phyloP scores from a whole-genome alignment of 2,888 invertebrate genomes.

The Gryllus longicercus region DNA sequence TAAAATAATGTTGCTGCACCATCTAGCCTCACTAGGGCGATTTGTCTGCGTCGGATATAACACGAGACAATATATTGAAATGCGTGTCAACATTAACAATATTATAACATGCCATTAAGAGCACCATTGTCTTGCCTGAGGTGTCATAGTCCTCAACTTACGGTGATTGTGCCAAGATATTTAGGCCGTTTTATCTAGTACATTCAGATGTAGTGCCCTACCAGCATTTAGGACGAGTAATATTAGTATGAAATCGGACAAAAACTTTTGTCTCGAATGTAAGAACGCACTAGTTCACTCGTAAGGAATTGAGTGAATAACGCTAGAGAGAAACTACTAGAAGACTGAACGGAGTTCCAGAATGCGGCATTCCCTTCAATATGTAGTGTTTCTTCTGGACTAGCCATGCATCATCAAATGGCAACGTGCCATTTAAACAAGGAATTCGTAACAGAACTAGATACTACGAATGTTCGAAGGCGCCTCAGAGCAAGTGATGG shows the following conservation, averaged over 20 bases:
- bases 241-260: not conserved
- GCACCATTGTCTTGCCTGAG: conserved; percentile 11
- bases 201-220: conserved; percentile 17
- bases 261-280: not conserved
- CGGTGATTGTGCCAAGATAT: conserved; percentile 11
- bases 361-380: not conserved
- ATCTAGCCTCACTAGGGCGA: conserved; percentile 6
- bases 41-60: not conserved
- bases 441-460: no score
- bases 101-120: not conserved
- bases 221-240: not conserved
- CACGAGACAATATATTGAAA: not conserved
- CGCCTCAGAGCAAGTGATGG: no score
- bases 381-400: not conserved
- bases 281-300: not conserved
- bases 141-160: not conserved
- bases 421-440: no score
- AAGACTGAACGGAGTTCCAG: not conserved
- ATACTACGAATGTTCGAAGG: no score
- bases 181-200: conserved; percentile 2
- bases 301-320: not conserved
- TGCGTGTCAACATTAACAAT: not conserved
- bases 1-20: conserved; percentile 17
- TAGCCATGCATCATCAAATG: no score
- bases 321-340: not conserved